phyloP scores from a whole-genome alignment of 1,140 invertebrate species.

The Akabosia matsudoensis region DNA sequence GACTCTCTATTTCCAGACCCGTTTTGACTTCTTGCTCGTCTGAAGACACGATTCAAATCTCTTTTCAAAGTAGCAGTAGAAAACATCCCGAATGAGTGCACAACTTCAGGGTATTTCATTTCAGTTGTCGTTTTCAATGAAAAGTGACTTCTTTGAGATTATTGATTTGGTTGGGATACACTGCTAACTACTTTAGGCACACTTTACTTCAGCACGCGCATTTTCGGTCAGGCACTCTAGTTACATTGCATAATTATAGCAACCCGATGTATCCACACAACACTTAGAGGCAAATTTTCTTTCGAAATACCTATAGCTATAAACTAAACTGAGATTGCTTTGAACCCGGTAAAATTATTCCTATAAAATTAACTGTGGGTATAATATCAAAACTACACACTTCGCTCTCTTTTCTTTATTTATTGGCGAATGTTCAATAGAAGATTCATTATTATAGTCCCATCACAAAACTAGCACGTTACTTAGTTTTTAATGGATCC shows the following conservation, averaged over 20 bases:
- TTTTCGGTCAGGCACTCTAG: too few relatives aligned
- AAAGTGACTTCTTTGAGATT: not conserved
- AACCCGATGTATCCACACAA: too few relatives aligned
- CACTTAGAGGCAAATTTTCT: too few relatives aligned
- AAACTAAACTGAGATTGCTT: too few relatives aligned
- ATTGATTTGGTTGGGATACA: not conserved
- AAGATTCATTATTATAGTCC: not conserved
- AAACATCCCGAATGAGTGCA: slow-evolving; percentile 17
- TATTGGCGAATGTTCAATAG: too few relatives aligned
- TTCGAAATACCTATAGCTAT: too few relatives aligned
- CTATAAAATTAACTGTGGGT: too few relatives aligned
- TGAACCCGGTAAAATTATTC: too few relatives aligned
- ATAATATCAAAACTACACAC: too few relatives aligned
- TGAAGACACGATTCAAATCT: slow-evolving; percentile 34
- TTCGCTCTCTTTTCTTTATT: too few relatives aligned
- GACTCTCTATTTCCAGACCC: not conserved
- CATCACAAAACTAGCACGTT: not conserved
- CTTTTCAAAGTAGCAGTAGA: slow-evolving; percentile 34
- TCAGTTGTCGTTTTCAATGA: not conserved
- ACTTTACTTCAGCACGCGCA: too few relatives aligned
- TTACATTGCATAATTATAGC: too few relatives aligned
- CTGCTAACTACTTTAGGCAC: not conserved
- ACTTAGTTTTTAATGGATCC: not conserved
- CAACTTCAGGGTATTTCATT: slow-evolving; percentile 23
- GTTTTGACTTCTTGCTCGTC: slow-evolving; percentile 39